Evolutionary conservation across 30 jellyfish, hydroid and myxozoan species (phyloP).

Genomic region (Haliclystus octoradiatus): DNA sequence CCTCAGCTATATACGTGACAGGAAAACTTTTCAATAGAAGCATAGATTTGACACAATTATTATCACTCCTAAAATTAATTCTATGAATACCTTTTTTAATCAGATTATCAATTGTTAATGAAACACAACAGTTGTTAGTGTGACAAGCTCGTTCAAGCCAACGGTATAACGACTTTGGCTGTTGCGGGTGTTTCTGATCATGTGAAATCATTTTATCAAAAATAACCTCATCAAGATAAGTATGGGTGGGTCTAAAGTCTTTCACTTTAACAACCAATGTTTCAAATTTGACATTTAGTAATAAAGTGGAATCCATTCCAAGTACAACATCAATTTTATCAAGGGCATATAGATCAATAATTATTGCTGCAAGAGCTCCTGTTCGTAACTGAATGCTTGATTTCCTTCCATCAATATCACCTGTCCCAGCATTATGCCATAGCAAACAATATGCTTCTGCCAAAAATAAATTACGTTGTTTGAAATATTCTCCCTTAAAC

Average conservation of each 20-base stretch:
- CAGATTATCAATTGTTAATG: conserved; percentile 33
- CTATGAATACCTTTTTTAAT: conserved; percentile 22
- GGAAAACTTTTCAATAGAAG: no score
- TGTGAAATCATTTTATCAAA: conserved; percentile 39
- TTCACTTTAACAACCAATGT: conserved; percentile 17
- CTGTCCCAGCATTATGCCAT: conserved; percentile 66
- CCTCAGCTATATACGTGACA: no score
- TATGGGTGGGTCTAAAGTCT: conserved; percentile 34
- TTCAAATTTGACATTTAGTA: conserved; percentile 39
- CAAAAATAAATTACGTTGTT: conserved; percentile 25
- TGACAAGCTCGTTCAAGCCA: conserved; percentile 48
- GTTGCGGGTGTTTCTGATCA: conserved; percentile 26
- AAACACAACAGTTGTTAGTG: conserved; percentile 34
- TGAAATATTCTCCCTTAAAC: conserved; percentile 28
- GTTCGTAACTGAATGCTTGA: conserved; percentile 49
- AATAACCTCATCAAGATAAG: conserved; percentile 58
- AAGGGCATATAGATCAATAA: conserved; percentile 45
- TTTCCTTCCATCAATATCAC: conserved; percentile 47
- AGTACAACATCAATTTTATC: conserved; percentile 38
- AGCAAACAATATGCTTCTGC: conserved; percentile 54
- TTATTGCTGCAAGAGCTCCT: conserved; percentile 76
- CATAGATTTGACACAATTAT: no score
- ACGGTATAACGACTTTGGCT: conserved; percentile 14
- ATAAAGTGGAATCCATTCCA: conserved; percentile 20
- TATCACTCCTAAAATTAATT: no score